Base-by-base conservation (phyloP, 2,113 vertebrate genomes). In the Poicephalus gulielmi region DNA sequence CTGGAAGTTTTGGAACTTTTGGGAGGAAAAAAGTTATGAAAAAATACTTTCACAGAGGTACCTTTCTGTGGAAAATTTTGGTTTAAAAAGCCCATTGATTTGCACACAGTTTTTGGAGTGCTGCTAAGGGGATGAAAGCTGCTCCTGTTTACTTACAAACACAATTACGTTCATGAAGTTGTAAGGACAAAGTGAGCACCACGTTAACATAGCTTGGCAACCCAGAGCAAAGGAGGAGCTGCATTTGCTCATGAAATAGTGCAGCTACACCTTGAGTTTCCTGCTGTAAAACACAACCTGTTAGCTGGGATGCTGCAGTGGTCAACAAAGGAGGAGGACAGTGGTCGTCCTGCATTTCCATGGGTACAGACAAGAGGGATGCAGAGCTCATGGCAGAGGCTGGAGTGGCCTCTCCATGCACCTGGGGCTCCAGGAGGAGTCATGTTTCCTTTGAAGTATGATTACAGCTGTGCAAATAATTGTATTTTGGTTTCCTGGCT, bases 391-490 rank as follows among this genome's bases (percentile, higher is more conserved):
- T 5, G 59, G n/a, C 37, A 80, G 52, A 20, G 80, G 31, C 53
- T 94, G 64, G 52, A 70, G 9, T 59, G 37, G 17, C 73, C 83
- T 59, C 20, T 22, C 64, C n/a, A 10, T 31, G 23, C 59, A 93
- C 83, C 85, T 96, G 88, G 63, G 63, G 46, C 73, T 82, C 46
- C 71, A 60, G 39, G 31, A 94, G 55, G 9, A 71, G n/a, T 8
- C 43, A 5, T 11, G 6, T 37, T 77, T 74, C 81, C 76, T 91
- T 57, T 79, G 70, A 95, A 91, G 69, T 50, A 49, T 1, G 3
- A 28, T 75, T 89, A 89, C 93, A 92, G 81, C 95, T 94, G 81
- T 66, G 59, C 92, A 97, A 94, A 94, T 92, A 95, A 83, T 92
- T 79, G 90, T 9, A 4, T 64, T 95, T 90, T 57, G 14, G 52